phyloP scores from a whole-genome alignment of 2,113 vertebrate genomes.

The Gallinago media region DNA sequence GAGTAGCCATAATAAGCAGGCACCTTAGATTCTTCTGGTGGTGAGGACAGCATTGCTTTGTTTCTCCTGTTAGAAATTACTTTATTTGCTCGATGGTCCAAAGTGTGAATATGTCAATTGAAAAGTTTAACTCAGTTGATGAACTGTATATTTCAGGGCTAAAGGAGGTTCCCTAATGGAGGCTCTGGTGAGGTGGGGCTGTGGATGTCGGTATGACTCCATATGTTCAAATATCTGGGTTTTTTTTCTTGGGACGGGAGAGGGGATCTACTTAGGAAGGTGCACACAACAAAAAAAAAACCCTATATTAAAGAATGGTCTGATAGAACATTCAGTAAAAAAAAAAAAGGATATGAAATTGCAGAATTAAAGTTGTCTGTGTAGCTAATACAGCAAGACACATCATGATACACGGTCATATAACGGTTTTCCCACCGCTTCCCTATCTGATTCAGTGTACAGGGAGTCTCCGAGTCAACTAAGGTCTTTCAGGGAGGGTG shows the following conservation, averaged over 20 bases:
- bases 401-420: not conserved
- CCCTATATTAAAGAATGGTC: not conserved
- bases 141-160: not conserved
- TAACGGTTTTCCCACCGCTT: not conserved
- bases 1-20: not conserved
- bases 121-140: not conserved
- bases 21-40: not conserved
- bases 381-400: not conserved
- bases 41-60: fast-evolving
- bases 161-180: not conserved
- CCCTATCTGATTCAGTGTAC: not conserved
- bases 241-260: not conserved
- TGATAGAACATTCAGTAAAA: not conserved
- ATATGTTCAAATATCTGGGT: fast-evolving
- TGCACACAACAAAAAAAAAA: not conserved
- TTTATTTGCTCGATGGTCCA: not conserved
- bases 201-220: fast-evolving
- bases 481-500: not conserved
- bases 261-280: not conserved
- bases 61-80: not conserved
- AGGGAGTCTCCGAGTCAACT: not conserved
- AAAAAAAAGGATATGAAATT: not conserved
- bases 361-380: not conserved
- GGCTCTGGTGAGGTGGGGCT: not conserved
- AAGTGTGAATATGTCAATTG: not conserved